Evolutionary conservation across 2,888 invertebrate genomes (phyloP), one percentile per base, ranked within the genome.

Genomic region (Harpalus rufipes): DNA sequence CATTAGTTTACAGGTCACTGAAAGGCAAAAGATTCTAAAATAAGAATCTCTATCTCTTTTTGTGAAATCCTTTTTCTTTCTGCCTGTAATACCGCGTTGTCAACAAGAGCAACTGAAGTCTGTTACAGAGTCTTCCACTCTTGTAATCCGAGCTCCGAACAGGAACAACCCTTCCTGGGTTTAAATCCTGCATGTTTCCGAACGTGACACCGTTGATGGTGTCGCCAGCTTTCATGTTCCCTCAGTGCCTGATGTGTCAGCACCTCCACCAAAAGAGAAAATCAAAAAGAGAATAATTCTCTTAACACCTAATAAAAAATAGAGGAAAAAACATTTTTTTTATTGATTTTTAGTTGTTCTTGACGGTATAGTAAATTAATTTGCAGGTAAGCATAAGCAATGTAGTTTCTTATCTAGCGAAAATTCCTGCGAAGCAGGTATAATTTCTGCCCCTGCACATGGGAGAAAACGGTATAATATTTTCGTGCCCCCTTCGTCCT

Each of bases 61-160:
- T 32, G 32, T 6, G 32, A 32, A 32, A 32, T 32, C 32, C 1
- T 32, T 5, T 0, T 32, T 32, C 32, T 32, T 32, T 6, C 32
- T 51, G 44, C 44, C 10, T 12, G 44, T 51, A 51, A 51, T 51
- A 51, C 10, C 44, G 2, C 10, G 44, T 51, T 51, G 44, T 51
- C 44, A 51, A 51, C 44, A 51, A 51, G 12, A 51, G 44, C 44
- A 51, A 51, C 10, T 12, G 44, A 12, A 51, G 44, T 32, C 44
- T 12, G 44, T 8, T 51, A 51, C 44, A 51, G 63, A 25, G 25
- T 63, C 63, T 21, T 63, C 12, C 63, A 25, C 25, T 12, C 63
- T 8, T 63, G 63, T 63, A 63, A 63, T 63, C 63, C 63, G 63
- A 63, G 63, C 21, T 63, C 16, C 25, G 21, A 12, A 7, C 21